Conservation (phyloP, 2,797 vertebrate genomes). For the Phoebastria nigripes region DNA sequence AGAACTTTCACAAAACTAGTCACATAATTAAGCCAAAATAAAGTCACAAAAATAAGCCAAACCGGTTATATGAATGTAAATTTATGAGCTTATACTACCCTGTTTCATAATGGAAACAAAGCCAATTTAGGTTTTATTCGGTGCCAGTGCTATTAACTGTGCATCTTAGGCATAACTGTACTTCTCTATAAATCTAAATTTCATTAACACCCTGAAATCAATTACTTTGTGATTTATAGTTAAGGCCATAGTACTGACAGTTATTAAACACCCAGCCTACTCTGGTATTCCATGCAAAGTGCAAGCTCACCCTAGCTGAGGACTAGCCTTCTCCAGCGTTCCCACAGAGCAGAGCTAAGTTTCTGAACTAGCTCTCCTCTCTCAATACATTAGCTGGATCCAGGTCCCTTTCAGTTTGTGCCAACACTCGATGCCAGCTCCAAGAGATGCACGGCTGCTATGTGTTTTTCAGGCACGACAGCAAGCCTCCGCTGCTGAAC, state of each 20-base stretch:
- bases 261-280: not conserved
- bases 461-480: not conserved
- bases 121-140: not conserved
- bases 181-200: conserved; percentile 26
- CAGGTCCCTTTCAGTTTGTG: not conserved
- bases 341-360: not conserved
- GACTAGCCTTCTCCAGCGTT: not conserved
- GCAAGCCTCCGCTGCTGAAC: not conserved
- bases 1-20: not conserved
- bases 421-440: not conserved
- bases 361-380: not conserved
- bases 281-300: not conserved
- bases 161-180: not conserved
- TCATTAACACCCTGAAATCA: conserved; percentile 7
- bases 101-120: conserved; percentile 19
- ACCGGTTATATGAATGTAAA: not conserved
- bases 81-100: not conserved
- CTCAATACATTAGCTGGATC: fast-evolving
- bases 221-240: conserved; percentile 43
- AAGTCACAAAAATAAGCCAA: not conserved
- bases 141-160: not conserved
- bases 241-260: not conserved
- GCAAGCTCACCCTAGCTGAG: not conserved
- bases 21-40: not conserved
- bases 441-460: not conserved